Evolutionary conservation across 1,140 invertebrate genomes (phyloP).

Genomic region (Eciton burchellii): DNA sequence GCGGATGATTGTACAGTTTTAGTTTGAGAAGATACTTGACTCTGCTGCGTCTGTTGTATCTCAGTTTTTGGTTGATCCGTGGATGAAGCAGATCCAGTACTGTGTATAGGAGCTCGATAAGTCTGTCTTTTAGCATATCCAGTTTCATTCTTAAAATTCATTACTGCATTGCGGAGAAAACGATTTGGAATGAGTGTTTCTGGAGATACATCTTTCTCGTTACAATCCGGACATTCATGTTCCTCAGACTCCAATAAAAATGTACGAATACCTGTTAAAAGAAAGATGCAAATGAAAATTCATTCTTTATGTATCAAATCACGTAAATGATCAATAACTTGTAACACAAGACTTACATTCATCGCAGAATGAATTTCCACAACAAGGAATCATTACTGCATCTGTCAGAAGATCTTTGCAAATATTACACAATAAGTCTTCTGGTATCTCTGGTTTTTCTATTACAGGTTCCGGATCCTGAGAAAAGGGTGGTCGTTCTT

Average conservation of each 20-base stretch:
- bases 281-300: slow-evolving; percentile 23
- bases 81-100: slow-evolving; percentile 45
- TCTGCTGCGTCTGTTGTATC: slow-evolving; percentile 38
- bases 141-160: slow-evolving; percentile 95
- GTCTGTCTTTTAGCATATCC: slow-evolving; percentile 89
- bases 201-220: slow-evolving; percentile 96
- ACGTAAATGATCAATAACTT: slow-evolving; percentile 12
- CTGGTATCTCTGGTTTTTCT: slow-evolving; percentile 92
- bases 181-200: slow-evolving; percentile 97
- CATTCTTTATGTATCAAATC: too few relatives aligned
- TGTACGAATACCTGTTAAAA: slow-evolving; percentile 91
- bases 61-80: slow-evolving; percentile 72
- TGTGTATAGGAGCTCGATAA: slow-evolving; percentile 72
- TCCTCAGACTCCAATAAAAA: slow-evolving; percentile 96
- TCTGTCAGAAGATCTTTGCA: slow-evolving; percentile 97
- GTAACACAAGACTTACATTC: slow-evolving; percentile 91
- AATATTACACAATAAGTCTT: slow-evolving; percentile 95
- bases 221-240: slow-evolving; percentile 97
- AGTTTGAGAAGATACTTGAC: slow-evolving; percentile 51
- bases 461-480: slow-evolving; percentile 86
- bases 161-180: slow-evolving; percentile 94
- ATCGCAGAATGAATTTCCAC: slow-evolving; percentile 99
- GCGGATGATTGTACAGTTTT: slow-evolving; percentile 50
- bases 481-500: slow-evolving; percentile 88
- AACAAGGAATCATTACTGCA: slow-evolving; percentile 98